These are phyloP conservation scores for Hoplostethus atlanticus DNA, from an alignment of 2,797 vertebrate species.

Conservation along the genomic window DNA sequence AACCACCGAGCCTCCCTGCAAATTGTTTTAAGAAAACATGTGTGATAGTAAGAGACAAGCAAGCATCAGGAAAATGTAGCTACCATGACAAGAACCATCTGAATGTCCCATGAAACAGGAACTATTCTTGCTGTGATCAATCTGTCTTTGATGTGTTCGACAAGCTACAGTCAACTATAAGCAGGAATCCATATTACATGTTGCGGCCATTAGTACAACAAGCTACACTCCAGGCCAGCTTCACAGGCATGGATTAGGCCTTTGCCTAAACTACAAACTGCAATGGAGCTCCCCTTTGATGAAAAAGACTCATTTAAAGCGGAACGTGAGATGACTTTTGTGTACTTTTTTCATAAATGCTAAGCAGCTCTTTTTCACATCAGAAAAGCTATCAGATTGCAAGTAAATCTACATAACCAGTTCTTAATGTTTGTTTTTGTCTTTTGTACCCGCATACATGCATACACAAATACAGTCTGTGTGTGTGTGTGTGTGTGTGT, in stretches of 20 bases:
- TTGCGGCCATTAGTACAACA: no score
- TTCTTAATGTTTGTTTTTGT: background rate
- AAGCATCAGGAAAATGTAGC: no score
- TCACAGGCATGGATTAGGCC: no score
- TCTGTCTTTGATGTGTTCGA: no score
- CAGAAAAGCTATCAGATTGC: background rate
- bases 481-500: background rate
- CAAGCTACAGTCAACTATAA: background rate
- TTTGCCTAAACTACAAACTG: background rate
- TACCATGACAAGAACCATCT: no score
- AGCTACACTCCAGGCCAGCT: no score
- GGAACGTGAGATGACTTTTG: background rate
- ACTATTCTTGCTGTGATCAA: no score
- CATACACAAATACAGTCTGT: background rate
- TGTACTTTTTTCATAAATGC: conserved; percentile 10
- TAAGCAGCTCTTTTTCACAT: background rate
- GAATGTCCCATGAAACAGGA: no score
- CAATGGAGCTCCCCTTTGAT: background rate
- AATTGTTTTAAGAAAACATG: no score
- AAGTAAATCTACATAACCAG: background rate
- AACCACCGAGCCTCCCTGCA: no score
- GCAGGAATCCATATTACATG: background rate
- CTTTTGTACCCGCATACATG: background rate
- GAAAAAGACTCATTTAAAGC: background rate
- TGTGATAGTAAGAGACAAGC: no score